These are phyloP conservation scores for Tadarida brasiliensis DNA, from an alignment of 2,797 vertebrate species.

Conservation along the genomic window DNA sequence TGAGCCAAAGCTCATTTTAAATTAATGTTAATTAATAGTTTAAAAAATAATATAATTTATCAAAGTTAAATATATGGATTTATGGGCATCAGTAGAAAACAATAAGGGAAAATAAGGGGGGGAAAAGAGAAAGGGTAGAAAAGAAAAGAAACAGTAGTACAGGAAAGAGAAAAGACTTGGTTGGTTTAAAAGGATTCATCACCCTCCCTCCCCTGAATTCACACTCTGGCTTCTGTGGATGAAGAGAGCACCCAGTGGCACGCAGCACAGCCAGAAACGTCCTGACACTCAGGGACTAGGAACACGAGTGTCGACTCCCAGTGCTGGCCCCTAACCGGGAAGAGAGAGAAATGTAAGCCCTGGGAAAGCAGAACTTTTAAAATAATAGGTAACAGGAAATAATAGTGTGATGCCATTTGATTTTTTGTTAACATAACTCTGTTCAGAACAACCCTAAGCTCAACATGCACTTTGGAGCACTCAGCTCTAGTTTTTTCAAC, in stretches of 20 bases:
- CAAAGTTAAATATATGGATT: conserved; percentile 46
- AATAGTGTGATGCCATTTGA: not conserved
- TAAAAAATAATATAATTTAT: not conserved
- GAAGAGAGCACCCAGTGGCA: not conserved
- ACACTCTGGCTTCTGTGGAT: not conserved
- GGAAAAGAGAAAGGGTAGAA: not conserved
- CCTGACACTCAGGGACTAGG: not conserved
- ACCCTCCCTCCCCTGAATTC: not conserved
- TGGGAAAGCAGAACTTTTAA: not conserved
- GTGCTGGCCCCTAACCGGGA: not conserved
- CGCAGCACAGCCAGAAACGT: not conserved
- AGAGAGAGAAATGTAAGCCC: not conserved
- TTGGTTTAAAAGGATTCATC: not conserved
- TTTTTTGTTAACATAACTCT: not conserved
- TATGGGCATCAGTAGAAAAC: conserved; percentile 19
- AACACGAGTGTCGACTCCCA: not conserved
- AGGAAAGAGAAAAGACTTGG: not conserved
- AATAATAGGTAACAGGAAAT: not conserved
- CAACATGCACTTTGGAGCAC: not conserved
- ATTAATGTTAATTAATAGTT: conserved; percentile 8
- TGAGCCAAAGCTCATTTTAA: conserved; percentile 8
- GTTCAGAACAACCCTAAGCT: conserved; percentile 22
- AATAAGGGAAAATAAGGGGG: not conserved
- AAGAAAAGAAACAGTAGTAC: not conserved
- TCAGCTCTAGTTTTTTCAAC: conserved; percentile 46